Base-by-base conservation (phyloP, 1,140 invertebrate genomes). In the Brachionus rubens region DNA sequence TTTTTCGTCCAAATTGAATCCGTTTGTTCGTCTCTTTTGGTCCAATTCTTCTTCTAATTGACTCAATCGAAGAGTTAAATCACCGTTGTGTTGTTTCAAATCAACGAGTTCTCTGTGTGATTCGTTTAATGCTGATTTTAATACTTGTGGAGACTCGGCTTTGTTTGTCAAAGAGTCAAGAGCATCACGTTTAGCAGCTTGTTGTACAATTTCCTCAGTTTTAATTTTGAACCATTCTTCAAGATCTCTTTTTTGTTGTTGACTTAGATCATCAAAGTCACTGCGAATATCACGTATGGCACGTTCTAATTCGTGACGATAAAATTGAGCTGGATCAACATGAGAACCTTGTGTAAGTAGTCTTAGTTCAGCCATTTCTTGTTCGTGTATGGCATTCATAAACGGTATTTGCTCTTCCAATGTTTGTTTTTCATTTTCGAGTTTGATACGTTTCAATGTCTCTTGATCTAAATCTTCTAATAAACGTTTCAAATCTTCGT, bases 341-440 rank as follows among this genome's bases (percentile, higher is more conserved):
- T 50, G 30, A 48, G 41, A 54, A 21, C 77, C 30, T 14, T 33
- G 10, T 3, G 1, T n/a, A 19, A 77, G 28, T 14, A 24, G 14
- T 28, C 62, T 43, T n/a, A 77, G 28, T 30, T 59, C 54, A 24
- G 21, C 24, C 33, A 59, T 79, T 41, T 78, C 78, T 30, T 72
- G 59, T 21, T 78, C 77, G 19, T 78, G 77, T 12, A 78, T 56
- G 3, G 75, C 79, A 80, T 85, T 85, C 75, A 83, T 50, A 81
- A 86, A 86, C 72, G 83, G 83, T 46, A 86, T 79, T 65, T 85
- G 83, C 65, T 86, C 85, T 76, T 82, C 81, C 19, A 85, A 80
- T 2, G 87, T 86, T 80, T 87, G 87, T 28, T 83, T 81, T 77
- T 86, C 81, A 79, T 85, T 86, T 77, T 85, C 83, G n/a, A 82